phyloP scores from a whole-genome alignment of 2,888 invertebrate species.

The Heteromurus nitidus region DNA sequence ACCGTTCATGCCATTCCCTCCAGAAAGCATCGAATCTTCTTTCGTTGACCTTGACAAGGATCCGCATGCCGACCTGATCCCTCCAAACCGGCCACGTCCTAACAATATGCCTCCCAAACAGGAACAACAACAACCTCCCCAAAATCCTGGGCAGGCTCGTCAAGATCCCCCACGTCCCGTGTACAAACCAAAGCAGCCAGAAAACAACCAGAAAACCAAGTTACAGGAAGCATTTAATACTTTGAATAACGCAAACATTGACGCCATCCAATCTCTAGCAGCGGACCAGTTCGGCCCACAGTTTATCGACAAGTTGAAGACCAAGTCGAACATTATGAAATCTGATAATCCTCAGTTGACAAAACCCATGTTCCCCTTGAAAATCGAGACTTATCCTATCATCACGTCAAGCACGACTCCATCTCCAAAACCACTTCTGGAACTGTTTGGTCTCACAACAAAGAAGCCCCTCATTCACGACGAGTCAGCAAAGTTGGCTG shows the following conservation, averaged over 20 bases:
- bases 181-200: conserved; percentile 17
- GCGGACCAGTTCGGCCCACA: conserved; percentile 64
- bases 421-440: conserved; percentile 7
- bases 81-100: conserved; percentile 26
- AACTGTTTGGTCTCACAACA: conserved; percentile 8
- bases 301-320: conserved; percentile 62
- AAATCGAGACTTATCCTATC: neutral
- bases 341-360: neutral
- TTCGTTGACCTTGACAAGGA: conserved; percentile 52
- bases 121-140: conserved; percentile 11
- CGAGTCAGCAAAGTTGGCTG: conserved; percentile 40
- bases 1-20: conserved; percentile 47
- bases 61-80: conserved; percentile 38
- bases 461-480: conserved; percentile 7
- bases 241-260: conserved; percentile 68
- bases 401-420: conserved; percentile 28
- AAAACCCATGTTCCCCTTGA: conserved; percentile 13
- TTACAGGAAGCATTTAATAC: conserved; percentile 69
- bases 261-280: conserved; percentile 69
- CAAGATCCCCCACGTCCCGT: conserved; percentile 17
- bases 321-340: conserved; percentile 51
- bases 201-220: conserved; percentile 62
- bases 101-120: neutral
- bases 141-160: conserved; percentile 6
- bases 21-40: conserved; percentile 23